A percentile compares a stretch with the other conserved stretches of the same genome.
Conservation (phyloP, 2,888 invertebrate species). For the Conomelus anceps region DNA sequence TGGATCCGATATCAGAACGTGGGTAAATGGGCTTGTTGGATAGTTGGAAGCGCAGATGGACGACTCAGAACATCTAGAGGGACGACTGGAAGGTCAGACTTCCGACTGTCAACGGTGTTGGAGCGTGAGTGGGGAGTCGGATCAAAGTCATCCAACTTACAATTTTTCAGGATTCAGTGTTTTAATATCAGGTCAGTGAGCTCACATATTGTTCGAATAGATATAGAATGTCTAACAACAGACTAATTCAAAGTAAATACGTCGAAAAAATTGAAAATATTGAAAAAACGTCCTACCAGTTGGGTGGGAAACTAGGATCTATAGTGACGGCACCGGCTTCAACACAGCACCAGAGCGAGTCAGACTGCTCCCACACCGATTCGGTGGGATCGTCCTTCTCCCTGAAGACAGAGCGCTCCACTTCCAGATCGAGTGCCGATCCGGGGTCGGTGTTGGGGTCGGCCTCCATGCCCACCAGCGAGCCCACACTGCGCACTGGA, state of each 20-base stretch:
- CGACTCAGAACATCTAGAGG: no score
- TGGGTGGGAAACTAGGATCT: conserved; percentile 65
- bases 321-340: conserved; percentile 72
- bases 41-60: no score
- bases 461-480: conserved; percentile 76
- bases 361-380: conserved; percentile 59
- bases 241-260: not conserved
- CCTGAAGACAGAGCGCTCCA: conserved; percentile 31
- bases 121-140: no score
- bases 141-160: no score
- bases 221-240: no score
- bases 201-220: no score
- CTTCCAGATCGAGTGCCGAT: conserved; percentile 28
- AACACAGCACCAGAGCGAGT: conserved; percentile 75
- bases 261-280: conserved; percentile 32
- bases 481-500: conserved; percentile 80
- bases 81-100: no score
- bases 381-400: conserved; percentile 59
- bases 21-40: no score
- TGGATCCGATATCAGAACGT: no score
- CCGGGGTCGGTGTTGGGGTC: conserved; percentile 73
- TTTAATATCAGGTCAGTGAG: no score
- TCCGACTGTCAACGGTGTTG: no score
- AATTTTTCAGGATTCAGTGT: no score
- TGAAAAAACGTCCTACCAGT: conserved; percentile 52